phyloP scores from a whole-genome alignment of 2,113 vertebrate species.

The Pelodiscus sinensis region DNA sequence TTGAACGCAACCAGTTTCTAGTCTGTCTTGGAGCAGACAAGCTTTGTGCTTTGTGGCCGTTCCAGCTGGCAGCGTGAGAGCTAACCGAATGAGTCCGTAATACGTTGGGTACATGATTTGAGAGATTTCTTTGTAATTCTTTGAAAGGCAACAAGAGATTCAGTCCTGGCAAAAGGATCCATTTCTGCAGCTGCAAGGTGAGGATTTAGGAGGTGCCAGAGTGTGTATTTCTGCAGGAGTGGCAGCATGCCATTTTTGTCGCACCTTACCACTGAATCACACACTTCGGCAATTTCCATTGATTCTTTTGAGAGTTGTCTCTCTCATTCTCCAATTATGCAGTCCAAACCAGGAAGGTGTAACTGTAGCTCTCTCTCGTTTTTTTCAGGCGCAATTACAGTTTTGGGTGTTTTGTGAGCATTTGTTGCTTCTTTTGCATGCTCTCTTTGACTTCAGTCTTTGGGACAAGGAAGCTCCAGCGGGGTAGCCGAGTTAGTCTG shows the following conservation, averaged over 20 bases:
- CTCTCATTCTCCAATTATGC: not conserved
- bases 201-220: not conserved
- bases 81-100: not conserved
- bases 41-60: not conserved
- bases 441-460: not conserved
- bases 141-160: not conserved
- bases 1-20: not conserved
- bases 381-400: not conserved
- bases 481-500: no score
- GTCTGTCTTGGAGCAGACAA: not conserved
- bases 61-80: not conserved
- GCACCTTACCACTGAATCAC: not conserved
- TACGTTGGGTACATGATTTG: not conserved
- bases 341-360: not conserved
- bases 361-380: not conserved
- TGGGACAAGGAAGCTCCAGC: not conserved
- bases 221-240: not conserved
- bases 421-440: not conserved
- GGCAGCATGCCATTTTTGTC: not conserved
- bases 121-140: not conserved
- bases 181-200: not conserved
- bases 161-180: not conserved
- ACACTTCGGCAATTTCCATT: not conserved
- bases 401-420: not conserved
- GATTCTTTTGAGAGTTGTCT: not conserved